These are phyloP conservation scores for Sapayoa aenigma DNA, from an alignment of 2,113 vertebrate genomes.

Conservation along the genomic window DNA sequence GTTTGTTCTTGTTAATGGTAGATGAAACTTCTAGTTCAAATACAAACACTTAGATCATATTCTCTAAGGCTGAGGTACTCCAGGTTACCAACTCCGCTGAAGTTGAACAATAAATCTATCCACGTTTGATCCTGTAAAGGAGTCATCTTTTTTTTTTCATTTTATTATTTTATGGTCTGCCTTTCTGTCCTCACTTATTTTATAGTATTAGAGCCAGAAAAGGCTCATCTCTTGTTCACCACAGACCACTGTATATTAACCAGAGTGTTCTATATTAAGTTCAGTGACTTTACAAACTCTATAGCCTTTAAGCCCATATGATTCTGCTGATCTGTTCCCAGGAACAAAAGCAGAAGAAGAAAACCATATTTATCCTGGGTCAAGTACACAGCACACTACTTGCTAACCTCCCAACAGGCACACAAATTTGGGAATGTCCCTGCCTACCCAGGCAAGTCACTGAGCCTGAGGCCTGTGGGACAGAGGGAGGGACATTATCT, in stretches of 20 bases:
- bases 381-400: background rate
- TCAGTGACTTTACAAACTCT: background rate
- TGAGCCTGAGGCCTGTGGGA: background rate
- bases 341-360: background rate
- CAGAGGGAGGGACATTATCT: background rate
- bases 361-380: background rate
- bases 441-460: background rate
- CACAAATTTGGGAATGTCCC: background rate
- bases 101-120: background rate
- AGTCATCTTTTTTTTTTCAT: background rate
- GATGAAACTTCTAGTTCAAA: background rate
- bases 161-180: background rate
- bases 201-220: background rate
- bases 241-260: background rate
- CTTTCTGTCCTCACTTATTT: background rate
- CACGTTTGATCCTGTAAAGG: background rate
- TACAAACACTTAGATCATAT: background rate
- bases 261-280: background rate
- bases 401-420: background rate
- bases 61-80: background rate
- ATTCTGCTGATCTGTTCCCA: background rate
- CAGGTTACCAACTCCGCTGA: background rate
- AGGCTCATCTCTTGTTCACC: background rate
- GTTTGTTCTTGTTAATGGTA: conserved; percentile 9
- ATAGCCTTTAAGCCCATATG: background rate